Percentiles rank a stretch among this genome's conserved stretches.
Conservation (phyloP, 64 coral and sea anemone genomes). For the Pocillopora verrucosa region DNA sequence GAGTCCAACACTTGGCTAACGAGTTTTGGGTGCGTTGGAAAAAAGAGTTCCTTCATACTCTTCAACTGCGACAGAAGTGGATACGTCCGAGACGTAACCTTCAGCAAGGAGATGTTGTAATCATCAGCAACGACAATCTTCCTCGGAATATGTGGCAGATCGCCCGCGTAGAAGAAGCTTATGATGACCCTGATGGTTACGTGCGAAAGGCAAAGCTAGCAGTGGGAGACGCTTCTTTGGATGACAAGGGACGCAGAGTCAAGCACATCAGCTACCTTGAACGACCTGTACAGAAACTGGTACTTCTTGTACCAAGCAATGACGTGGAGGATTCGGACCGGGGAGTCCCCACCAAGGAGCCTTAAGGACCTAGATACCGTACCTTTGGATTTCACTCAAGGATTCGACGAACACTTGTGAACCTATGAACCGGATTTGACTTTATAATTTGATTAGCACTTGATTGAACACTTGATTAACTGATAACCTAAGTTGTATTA, state of each 20-base stretch:
- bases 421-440: not conserved
- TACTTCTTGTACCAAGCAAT: conserved; percentile 5
- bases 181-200: not conserved
- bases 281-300: conserved; percentile 31
- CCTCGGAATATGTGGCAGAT: conserved; percentile 23
- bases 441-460: too few relatives aligned
- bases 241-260: conserved; percentile 14
- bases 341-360: conserved; percentile 43
- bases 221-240: conserved; percentile 14
- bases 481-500: not conserved
- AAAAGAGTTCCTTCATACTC: not conserved
- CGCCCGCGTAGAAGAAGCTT: conserved; percentile 23
- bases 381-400: conserved; percentile 8
- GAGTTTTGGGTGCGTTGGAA: conserved; percentile 6
- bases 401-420: not conserved
- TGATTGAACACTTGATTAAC: conserved; percentile 14
- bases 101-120: not conserved
- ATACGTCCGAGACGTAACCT: not conserved
- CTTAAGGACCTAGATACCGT: conserved; percentile 6
- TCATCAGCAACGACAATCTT: not conserved
- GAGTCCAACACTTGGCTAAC: not conserved
- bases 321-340: not conserved
- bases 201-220: conserved; percentile 39
- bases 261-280: not conserved
- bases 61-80: conserved; percentile 25